phyloP scores from a whole-genome alignment of 2,797 vertebrate genomes.

The Acanthopagrus latus region DNA sequence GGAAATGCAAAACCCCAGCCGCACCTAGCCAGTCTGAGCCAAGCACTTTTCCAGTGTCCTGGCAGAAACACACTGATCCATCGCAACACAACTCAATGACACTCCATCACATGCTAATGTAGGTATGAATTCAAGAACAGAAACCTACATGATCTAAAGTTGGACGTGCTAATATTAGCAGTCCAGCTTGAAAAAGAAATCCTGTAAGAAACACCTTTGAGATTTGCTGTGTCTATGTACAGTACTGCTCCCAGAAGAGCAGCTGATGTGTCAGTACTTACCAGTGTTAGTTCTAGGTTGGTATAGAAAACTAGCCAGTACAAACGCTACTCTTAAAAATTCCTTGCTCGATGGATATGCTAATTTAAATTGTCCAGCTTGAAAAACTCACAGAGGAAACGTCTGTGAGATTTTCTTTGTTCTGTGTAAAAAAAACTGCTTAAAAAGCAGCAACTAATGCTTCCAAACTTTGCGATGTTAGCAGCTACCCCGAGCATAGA shows the following conservation, averaged over 20 bases:
- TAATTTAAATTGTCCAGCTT: background rate
- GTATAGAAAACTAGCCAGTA: background rate
- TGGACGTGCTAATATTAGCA: background rate
- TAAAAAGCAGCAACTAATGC: background rate
- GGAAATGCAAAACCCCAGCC: too few relatives aligned
- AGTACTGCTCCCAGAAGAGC: background rate
- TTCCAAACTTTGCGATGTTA: background rate
- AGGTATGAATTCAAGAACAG: background rate
- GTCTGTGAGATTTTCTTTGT: background rate
- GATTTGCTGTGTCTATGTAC: background rate
- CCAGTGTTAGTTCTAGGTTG: background rate
- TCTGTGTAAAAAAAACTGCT: background rate
- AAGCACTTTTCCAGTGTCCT: background rate
- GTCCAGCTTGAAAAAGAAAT: slow-evolving; percentile 1
- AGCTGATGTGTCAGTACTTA: slow-evolving; percentile 2
- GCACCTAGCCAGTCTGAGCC: background rate
- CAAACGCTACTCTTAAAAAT: background rate
- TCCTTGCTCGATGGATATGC: background rate
- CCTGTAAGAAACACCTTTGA: background rate
- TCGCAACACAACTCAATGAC: background rate
- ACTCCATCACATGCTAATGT: background rate
- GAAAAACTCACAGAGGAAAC: background rate
- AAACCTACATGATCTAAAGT: background rate
- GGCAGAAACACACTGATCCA: background rate
- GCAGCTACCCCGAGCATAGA: background rate